Conservation (phyloP, 2,888 invertebrate genomes). For the Parnassius orleans region DNA sequence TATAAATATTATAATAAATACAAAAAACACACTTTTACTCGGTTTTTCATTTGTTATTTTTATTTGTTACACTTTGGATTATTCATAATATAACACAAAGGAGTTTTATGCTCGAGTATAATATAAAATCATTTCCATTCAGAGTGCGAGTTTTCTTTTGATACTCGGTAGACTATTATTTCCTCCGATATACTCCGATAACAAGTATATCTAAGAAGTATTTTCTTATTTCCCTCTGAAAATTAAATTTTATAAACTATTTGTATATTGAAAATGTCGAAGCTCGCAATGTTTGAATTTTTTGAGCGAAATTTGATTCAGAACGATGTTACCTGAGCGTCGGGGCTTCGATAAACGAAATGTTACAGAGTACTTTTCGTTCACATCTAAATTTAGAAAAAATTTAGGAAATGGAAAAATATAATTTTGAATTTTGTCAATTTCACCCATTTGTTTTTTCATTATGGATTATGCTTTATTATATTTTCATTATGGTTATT, state of each 20-base stretch:
- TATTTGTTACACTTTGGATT: constrained; percentile 14
- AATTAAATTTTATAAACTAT: constrained; percentile 12
- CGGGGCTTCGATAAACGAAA: constrained; percentile 14
- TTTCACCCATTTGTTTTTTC: too few relatives aligned
- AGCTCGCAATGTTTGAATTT: constrained; percentile 11
- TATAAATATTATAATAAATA: too few relatives aligned
- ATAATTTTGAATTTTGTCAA: background rate
- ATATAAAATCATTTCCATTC: constrained; percentile 10
- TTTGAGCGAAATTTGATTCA: constrained; percentile 20
- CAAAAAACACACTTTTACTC: too few relatives aligned
- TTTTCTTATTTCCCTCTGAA: constrained; percentile 14
- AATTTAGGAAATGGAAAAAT: constrained; percentile 15
- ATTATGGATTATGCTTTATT: too few relatives aligned
- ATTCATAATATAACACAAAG: constrained; percentile 14
- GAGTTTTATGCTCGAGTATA: constrained; percentile 5
- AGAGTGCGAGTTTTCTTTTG: constrained; percentile 18
- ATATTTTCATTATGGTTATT: too few relatives aligned
- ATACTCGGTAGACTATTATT: constrained; percentile 10
- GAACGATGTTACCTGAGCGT: constrained; percentile 3
- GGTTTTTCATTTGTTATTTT: background rate
- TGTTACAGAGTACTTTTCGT: constrained; percentile 13
- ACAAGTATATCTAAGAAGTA: constrained; percentile 3
- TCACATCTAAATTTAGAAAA: constrained; percentile 20
- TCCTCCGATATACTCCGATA: constrained; percentile 2
- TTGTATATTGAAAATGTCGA: constrained; percentile 8